phyloP scores from a whole-genome alignment of 2,797 vertebrate species.

The Macroramphosus scolopax region DNA sequence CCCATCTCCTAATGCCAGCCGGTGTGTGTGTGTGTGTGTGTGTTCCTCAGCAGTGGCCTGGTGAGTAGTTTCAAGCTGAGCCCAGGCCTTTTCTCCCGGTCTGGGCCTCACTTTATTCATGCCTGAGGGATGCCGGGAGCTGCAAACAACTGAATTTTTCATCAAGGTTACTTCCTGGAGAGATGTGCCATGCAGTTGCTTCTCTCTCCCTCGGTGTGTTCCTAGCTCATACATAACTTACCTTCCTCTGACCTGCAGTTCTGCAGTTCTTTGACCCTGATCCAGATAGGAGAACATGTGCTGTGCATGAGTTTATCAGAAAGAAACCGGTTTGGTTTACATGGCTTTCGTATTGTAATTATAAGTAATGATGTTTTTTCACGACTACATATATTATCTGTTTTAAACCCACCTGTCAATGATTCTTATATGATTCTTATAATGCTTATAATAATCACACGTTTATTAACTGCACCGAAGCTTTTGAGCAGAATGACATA shows the following conservation, averaged over 20 bases:
- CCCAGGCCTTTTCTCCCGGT: conserved; percentile 74
- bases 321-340: conserved; percentile 10
- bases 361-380: too few species aligned
- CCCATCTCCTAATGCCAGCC: conserved; percentile 71
- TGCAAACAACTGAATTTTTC: conserved; percentile 82
- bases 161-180: conserved; percentile 81
- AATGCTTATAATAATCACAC: too few species aligned
- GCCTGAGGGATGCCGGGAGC: conserved; percentile 77
- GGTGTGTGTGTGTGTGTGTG: too few species aligned
- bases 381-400: too few species aligned
- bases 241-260: conserved; percentile 67
- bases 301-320: conserved; percentile 41
- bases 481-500: too few species aligned
- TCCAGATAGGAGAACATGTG: conserved; percentile 35
- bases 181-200: conserved; percentile 71
- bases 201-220: conserved; percentile 59
- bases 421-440: too few species aligned
- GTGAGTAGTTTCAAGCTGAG: conserved; percentile 74
- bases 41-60: conserved; percentile 48
- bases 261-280: conserved; percentile 64
- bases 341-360: too few species aligned
- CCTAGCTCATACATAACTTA: conserved; percentile 75
- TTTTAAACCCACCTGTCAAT: too few species aligned
- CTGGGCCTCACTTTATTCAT: conserved; percentile 79
- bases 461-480: too few species aligned